Evolutionary conservation across 2,113 vertebrate genomes (phyloP), one percentile per base, ranked within the genome.

Genomic region (Crotalus tigris): DNA sequence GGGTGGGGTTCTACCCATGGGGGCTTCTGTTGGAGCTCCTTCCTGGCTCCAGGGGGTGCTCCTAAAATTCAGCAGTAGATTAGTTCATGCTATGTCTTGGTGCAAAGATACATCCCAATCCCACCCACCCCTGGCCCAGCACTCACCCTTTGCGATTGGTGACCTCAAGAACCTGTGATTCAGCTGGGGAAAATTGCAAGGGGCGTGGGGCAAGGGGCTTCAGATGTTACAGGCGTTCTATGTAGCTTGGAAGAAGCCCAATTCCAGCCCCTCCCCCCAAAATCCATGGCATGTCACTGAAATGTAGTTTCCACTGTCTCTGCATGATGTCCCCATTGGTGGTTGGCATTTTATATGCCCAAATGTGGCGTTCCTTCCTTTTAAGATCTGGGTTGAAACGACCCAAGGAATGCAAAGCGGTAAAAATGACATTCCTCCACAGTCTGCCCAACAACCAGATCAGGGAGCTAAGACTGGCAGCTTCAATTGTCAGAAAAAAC

Each of bases 391-490:
- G 26, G 5, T 17, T 54, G 26, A 46, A 89, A 39, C 10, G 87
- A 26, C 94, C 93, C 94, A 92, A 51, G 23, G 4, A 55, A 92
- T 88, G 93, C 49, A 90, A 12, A 94, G 54, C 69, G 1, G 51
- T 92, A 0, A 0, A 91, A 88, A 92, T 93, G 29, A 93, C 94
- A 33, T 91, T 61, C 89, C 88, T 93, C 93, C 93, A 19, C 93
- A 89, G 95, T 92, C 69, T 58, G 29, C 24, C 58, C 17, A 53
- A 87, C 23, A 33, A 90, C 23, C 21, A 12, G 49, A 29, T 17
- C 23, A 13, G 39, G 93, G 85, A 93, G 92, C 95, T 94, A 94
- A 92, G 61, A 93, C 23, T 29, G 81, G 88, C 93, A 95, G 92
- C 89, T 95, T 91, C 93, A 54, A 90, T 94, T 93, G 87, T 81